A percentile compares a stretch with the other conserved stretches of the same genome.
Evolutionary conservation across 2,113 vertebrate species (phyloP).

Genomic region (Antechinus stuartii): DNA sequence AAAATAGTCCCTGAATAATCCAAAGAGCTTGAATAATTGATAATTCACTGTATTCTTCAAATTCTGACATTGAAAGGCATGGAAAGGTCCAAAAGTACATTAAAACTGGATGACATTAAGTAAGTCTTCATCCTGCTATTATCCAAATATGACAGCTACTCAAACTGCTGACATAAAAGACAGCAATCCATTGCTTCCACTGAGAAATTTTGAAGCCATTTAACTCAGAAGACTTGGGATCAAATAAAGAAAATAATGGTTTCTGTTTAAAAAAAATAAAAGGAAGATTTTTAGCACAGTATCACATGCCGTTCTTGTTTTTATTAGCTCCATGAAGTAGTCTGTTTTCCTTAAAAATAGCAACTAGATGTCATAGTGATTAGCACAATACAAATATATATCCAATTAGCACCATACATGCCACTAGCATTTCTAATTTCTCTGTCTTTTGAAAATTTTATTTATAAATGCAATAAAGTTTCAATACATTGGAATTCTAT

Average conservation of each 20-base stretch:
- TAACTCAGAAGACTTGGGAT: not conserved
- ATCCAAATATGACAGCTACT: not conserved
- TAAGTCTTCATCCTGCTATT: not conserved
- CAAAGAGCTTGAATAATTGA: fast-evolving
- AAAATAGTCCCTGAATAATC: not conserved
- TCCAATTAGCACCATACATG: too few relatives aligned
- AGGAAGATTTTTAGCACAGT: fast-evolving
- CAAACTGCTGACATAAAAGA: not conserved
- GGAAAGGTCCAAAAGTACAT: not conserved
- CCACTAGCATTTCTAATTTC: not conserved
- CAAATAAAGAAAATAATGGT: not conserved
- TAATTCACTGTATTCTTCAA: too few relatives aligned
- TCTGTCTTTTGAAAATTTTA: not conserved
- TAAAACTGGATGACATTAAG: not conserved
- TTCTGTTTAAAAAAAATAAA: not conserved
- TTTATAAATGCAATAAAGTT: not conserved
- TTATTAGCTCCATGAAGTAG: too few relatives aligned
- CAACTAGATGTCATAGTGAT: fast-evolving
- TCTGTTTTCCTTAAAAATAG: not conserved
- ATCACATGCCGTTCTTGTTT: not conserved
- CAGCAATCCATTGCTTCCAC: not conserved
- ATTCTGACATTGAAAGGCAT: too few relatives aligned
- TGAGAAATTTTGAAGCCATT: not conserved
- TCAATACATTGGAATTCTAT: not conserved
- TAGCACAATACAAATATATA: not conserved